Evolutionary conservation across 92 coral and sea anemone genomes (phyloP), one percentile per base, ranked within the genome.

Genomic region (Phymanthus crucifer): DNA sequence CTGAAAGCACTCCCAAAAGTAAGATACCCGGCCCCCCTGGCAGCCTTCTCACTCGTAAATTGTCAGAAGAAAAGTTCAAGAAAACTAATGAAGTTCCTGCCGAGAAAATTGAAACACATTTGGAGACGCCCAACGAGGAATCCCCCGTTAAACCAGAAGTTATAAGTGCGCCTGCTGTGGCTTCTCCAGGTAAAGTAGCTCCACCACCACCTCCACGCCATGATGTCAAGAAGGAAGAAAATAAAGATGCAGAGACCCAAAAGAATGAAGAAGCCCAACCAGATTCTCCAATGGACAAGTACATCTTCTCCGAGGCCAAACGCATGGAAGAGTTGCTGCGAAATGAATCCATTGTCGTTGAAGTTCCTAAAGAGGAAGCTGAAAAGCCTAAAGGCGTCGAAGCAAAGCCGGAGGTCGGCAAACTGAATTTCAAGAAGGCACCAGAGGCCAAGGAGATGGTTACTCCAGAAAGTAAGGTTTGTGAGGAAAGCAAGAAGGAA

Each of bases 271-370:
- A 6, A 4, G 27, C 64, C 10, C 64, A 54, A 19, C 66, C 58
- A 21, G 91, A 89, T 2, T 79, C 91, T 10, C 86, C 92, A 3
- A 40, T 83, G 54, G 88, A 87, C 40, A 88, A 87, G 66, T 84
- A 79, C 77, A 93, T 93, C 75, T 86, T 89, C 80, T 66, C 90
- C 11, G 97, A 93, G 78, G 97, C 97, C 29, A 88, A 90, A 56
- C 86, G 84, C 70, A 74, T 93, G 89, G 97, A 93, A 66, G 83
- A 93, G 64, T 86, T 93, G 24, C 82, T 93, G 23, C 94, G 94
- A 9, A 87, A 93, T 80, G 97, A 87, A 57, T 83, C 83, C 35
- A 86, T 93, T 48, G 90, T 89, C 13, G 91, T 92, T 6, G 86
- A 85, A 35, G 94, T 84, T 34, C 83, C 74, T 40, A 86, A 76